A percentile compares a stretch with the other conserved stretches of the same genome.
Conservation (phyloP, 92 coral and sea anemone genomes). For the Chrysogorgia sp. region DNA sequence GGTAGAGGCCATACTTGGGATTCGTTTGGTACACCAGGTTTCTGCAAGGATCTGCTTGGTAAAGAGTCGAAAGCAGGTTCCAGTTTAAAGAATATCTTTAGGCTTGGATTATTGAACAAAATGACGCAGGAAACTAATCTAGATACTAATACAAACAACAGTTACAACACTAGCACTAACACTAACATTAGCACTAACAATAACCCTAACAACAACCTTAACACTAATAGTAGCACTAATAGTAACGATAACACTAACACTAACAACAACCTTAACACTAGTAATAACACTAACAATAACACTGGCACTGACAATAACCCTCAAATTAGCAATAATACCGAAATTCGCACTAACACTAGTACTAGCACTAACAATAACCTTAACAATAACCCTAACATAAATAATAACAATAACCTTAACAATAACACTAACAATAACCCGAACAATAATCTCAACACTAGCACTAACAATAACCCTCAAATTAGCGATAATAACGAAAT, state of each 20-base stretch:
- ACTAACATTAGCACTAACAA: not conserved
- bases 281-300: too few relatives aligned
- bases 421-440: not conserved
- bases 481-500: not conserved
- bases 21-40: conserved; percentile 54
- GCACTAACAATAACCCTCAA: not conserved
- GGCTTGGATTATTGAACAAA: conserved; percentile 8
- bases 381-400: not conserved
- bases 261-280: not conserved
- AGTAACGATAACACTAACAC: not conserved
- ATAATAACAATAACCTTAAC: not conserved
- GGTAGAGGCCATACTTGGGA: conserved; percentile 46
- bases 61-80: conserved; percentile 22
- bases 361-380: not conserved
- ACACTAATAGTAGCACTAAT: not conserved
- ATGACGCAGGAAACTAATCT: not conserved
- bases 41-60: not conserved
- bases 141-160: not conserved
- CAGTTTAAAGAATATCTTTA: conserved; percentile 12
- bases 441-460: not conserved
- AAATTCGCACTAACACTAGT: too few relatives aligned
- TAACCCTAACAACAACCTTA: not conserved
- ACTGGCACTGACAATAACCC: not conserved
- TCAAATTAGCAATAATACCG: not conserved
- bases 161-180: not conserved